These are phyloP conservation scores for Myotis lucifugus DNA, from an alignment of 2,113 vertebrate genomes.

Conservation along the genomic window DNA sequence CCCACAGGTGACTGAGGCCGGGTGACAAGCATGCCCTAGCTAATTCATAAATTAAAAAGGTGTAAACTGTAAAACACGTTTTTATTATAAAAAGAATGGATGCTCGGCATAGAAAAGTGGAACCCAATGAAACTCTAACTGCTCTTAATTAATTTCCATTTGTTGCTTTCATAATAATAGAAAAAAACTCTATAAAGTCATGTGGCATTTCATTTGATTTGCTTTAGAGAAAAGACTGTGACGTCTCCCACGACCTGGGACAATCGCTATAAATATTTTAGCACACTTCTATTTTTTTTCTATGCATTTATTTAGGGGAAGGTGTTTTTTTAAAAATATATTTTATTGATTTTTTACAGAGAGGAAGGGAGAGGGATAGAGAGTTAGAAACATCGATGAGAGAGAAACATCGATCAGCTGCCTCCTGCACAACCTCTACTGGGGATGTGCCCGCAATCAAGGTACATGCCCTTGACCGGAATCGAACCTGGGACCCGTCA, in stretches of 20 bases:
- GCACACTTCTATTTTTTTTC: not conserved
- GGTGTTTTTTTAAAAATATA: not conserved
- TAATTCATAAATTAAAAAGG: conserved; percentile 1
- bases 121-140: not conserved
- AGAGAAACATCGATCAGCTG: too few species aligned
- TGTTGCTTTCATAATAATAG: not conserved
- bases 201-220: conserved; percentile 39
- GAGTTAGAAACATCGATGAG: too few species aligned
- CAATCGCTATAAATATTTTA: conserved; percentile 38
- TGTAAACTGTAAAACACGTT: conserved; percentile 10
- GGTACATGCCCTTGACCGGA: too few species aligned
- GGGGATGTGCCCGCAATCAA: too few species aligned
- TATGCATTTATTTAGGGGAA: not conserved
- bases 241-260: not conserved
- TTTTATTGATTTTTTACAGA: too few species aligned
- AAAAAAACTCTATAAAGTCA: not conserved
- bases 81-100: conserved; percentile 17
- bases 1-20: not conserved
- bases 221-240: conserved; percentile 19
- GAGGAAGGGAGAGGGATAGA: too few species aligned
- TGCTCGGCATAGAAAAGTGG: not conserved
- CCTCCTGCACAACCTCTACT: too few species aligned
- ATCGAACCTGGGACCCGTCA: too few species aligned
- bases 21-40: not conserved
- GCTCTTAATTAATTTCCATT: conserved; percentile 31